Base-by-base conservation (phyloP, 1,140 invertebrate species). In the Penaeus indicus region DNA sequence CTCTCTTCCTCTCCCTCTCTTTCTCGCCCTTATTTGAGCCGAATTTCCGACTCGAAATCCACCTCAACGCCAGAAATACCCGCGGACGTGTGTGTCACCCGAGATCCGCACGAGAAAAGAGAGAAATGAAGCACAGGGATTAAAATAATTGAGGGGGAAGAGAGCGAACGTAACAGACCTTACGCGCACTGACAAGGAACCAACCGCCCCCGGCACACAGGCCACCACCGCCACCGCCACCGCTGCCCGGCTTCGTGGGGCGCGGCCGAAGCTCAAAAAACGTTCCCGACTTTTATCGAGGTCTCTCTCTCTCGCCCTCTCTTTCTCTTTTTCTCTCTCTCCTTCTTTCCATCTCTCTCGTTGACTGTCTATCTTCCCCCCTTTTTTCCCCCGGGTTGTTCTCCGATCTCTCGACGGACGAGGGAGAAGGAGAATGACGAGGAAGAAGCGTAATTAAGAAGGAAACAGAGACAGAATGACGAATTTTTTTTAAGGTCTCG, bases 381-480 rank as follows among this genome's bases (percentile, higher is more conserved):
- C 64, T 7, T 67, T 7, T 22, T 67, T 21, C 64, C 25, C 64
- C 38, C 38, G n/a, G n/a, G n/a, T n/a, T 5, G 2, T 38, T 38
- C 38, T 38, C 38, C 38, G 38, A 38, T 38, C 38, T 38, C 38
- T 38, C 1, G 1, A 38, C 38, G 5, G 1, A 38, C 38, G 38
- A 38, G 22, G n/a, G 72, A 77, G 47, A 42, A 27, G 47, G 72
- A 77, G 47, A 25, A 77, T 21, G 72, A 77, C n/a, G 72, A n/a
- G 47, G 72, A 77, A 77, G 72, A 77, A 27, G 72, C 5, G 38
- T 38, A 38, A 38, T 38, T 38, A 77, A 77, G 72, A 77, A 77
- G 72, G 25, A 77, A 25, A 75, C 27, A 42, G 47, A 77, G 72
- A 77, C 13, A 47, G 18, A 54, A 79, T 13, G 27, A 47, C 10